Percentiles rank a stretch among this genome's conserved stretches.
Conservation (phyloP, 2,113 vertebrate genomes). For the Hypocryptadius cinnamomeus region DNA sequence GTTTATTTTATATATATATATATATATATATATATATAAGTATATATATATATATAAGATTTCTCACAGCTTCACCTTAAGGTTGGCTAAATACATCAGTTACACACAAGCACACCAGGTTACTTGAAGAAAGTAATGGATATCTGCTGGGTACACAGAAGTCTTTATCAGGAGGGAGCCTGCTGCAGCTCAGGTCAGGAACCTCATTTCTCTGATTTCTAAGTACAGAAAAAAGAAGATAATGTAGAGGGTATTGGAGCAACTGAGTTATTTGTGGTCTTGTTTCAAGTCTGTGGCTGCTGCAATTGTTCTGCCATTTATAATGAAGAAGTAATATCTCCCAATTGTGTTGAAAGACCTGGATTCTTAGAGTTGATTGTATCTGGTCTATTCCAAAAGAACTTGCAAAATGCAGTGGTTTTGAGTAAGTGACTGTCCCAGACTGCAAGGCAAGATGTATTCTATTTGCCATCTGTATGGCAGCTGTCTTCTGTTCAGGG, state of each 20-base stretch:
- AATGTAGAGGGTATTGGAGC: not conserved
- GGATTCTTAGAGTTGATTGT: not conserved
- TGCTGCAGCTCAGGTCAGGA: not conserved
- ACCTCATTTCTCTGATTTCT: conserved; percentile 48
- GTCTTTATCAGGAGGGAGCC: not conserved
- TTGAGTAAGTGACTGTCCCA: not conserved
- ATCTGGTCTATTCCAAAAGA: not conserved
- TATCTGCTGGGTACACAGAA: not conserved
- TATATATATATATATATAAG: too few relatives aligned
- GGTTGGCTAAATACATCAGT: not conserved
- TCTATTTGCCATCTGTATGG: too few relatives aligned
- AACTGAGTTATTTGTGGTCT: not conserved
- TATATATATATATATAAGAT: not conserved
- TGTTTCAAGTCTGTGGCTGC: not conserved
- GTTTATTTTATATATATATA: not conserved
- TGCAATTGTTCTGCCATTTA: not conserved
- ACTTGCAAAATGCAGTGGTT: not conserved
- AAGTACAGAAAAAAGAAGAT: not conserved
- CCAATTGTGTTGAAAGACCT: not conserved
- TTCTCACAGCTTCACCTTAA: not conserved
- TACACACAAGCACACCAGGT: not conserved
- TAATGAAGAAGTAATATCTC: not conserved
- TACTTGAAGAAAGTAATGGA: not conserved
- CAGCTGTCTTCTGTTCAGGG: too few relatives aligned
- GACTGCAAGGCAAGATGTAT: too few relatives aligned